These are phyloP conservation scores for Cottoperca gobio DNA, from an alignment of 2,797 vertebrate genomes.

Conservation along the genomic window DNA sequence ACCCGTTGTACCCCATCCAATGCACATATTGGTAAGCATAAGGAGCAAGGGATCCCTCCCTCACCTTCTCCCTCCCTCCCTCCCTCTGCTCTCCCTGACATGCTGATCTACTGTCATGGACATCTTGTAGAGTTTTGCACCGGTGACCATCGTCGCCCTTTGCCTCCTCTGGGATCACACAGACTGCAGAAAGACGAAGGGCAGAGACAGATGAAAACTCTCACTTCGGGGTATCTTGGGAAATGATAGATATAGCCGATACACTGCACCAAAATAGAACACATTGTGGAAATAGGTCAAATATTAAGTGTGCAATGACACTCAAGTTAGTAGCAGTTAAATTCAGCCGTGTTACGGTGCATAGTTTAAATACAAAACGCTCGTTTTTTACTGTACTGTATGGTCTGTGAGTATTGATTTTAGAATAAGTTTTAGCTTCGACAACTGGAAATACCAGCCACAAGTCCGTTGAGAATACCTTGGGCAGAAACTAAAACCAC, in stretches of 20 bases:
- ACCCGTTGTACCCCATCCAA: background rate
- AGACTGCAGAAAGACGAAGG: constrained; percentile 18
- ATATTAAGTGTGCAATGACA: constrained; percentile 22
- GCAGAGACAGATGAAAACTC: constrained; percentile 37
- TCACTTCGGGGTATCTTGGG: constrained; percentile 17
- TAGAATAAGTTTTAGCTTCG: constrained; percentile 1
- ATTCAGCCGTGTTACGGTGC: background rate
- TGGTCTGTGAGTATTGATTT: constrained; percentile 24
- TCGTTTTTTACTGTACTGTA: background rate
- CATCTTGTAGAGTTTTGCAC: constrained; percentile 45
- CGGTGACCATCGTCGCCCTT: constrained; percentile 26
- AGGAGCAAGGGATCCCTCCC: constrained; percentile 1
- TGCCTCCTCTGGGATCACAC: constrained; percentile 24
- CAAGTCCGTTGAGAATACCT: background rate
- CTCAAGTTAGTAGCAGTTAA: background rate
- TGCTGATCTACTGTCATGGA: constrained; percentile 50
- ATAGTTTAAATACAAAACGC: constrained; percentile 11
- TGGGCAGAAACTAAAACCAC: background rate
- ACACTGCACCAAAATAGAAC: constrained; percentile 23
- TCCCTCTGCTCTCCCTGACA: constrained; percentile 28
- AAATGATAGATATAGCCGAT: constrained; percentile 29
- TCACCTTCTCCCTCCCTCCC: background rate
- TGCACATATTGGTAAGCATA: constrained; percentile 33
- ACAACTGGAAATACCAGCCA: background rate
- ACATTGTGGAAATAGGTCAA: constrained; percentile 40